A percentile compares a stretch with the other conserved stretches of the same genome.
Evolutionary conservation across 2,888 invertebrate species (phyloP).

Genomic region (Hyalella azteca): DNA sequence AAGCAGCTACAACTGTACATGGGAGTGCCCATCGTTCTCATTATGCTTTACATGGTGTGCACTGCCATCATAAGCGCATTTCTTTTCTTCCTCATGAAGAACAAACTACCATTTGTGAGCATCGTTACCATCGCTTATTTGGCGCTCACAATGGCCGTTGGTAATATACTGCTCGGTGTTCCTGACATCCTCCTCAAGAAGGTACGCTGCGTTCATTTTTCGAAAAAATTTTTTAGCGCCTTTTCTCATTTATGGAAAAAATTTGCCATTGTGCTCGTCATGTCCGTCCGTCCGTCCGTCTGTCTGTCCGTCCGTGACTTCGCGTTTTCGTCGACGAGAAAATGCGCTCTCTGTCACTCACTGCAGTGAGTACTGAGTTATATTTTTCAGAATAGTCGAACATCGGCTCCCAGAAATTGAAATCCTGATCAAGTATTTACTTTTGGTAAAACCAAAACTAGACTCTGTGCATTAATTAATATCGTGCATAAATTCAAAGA

Average conservation of each 20-base stretch:
- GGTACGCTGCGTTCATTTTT: not conserved
- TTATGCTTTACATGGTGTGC: constrained; percentile 9
- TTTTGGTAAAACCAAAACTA: too few species aligned
- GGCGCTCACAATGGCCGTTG: not conserved
- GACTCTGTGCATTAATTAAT: too few species aligned
- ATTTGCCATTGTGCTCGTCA: not conserved
- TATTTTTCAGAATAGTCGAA: too few species aligned
- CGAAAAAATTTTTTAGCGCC: not conserved
- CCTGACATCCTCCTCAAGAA: not conserved
- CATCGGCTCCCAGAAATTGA: too few species aligned
- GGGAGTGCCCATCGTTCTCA: not conserved
- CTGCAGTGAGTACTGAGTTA: too few species aligned
- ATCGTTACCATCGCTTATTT: not conserved
- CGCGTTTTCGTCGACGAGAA: not conserved
- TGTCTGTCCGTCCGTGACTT: not conserved
- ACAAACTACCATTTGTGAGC: not conserved
- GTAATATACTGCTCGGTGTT: not conserved
- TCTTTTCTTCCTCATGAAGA: not conserved
- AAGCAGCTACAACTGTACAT: not conserved
- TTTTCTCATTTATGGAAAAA: not conserved
- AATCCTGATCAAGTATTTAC: too few species aligned
- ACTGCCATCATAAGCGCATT: not conserved
- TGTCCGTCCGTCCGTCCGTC: not conserved
- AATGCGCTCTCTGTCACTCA: too few species aligned
- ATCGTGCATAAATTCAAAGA: too few species aligned